Evolutionary conservation across 2,113 vertebrate genomes (phyloP).

Genomic region (Catharus fuscescens): DNA sequence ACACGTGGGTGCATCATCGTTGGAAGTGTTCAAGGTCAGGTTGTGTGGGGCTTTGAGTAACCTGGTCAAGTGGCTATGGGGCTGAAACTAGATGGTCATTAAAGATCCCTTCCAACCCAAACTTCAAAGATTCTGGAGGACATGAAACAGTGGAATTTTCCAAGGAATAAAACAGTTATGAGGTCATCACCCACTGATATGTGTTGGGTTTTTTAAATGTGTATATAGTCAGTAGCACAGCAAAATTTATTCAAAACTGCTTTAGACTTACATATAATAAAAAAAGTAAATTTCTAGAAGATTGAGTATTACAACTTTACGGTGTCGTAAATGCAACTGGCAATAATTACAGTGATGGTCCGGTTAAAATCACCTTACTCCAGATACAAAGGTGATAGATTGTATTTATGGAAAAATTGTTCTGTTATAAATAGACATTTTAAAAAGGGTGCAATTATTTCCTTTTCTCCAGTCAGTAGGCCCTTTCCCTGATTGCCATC

Average conservation of each 20-base stretch:
- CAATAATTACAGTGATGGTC: neutral
- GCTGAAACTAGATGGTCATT: neutral
- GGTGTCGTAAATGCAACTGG: neutral
- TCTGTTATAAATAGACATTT: neutral
- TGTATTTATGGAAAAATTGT: neutral
- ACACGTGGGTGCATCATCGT: neutral
- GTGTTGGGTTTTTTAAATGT: neutral
- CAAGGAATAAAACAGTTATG: neutral
- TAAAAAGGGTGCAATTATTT: neutral
- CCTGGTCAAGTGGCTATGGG: neutral
- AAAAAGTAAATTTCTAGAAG: neutral
- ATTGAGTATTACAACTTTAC: neutral
- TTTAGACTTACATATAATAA: neutral
- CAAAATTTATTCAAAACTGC: neutral
- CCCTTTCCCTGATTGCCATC: neutral
- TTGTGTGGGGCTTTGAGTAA: neutral
- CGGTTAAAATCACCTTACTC: neutral
- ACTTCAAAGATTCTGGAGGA: neutral
- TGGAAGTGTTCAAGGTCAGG: neutral
- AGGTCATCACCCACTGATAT: neutral
- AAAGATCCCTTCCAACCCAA: neutral
- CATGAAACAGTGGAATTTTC: neutral
- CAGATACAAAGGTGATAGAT: neutral
- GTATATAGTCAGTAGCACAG: neutral
- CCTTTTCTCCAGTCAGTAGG: neutral